phyloP scores from a whole-genome alignment of 2,113 vertebrate genomes.

The Sakesphorus luctuosus region DNA sequence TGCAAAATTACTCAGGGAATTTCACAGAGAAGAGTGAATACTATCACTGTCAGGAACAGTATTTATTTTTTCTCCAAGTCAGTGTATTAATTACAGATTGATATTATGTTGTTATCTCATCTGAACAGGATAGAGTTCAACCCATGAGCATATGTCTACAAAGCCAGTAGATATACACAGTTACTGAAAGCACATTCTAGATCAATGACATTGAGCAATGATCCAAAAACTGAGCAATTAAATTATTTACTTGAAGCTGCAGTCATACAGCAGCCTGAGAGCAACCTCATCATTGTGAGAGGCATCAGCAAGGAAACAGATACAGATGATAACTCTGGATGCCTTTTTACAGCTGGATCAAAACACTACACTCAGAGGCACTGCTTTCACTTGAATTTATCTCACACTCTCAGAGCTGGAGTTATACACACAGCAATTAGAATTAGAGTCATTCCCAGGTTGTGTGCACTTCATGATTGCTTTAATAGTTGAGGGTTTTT shows the following conservation, averaged over 20 bases:
- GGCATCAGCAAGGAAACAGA: conserved; percentile 43
- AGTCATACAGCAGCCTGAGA: background rate
- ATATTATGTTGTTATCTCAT: conserved; percentile 24
- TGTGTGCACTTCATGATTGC: background rate
- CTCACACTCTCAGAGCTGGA: background rate
- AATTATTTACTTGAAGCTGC: background rate
- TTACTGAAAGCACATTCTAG: background rate
- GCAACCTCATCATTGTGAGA: background rate
- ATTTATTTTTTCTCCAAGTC: background rate
- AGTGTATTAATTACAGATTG: background rate
- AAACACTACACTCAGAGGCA: background rate
- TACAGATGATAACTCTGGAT: background rate
- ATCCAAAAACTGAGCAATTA: conserved; percentile 30
- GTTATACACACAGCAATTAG: background rate
- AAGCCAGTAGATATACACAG: background rate
- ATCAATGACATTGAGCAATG: background rate
- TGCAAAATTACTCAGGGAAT: background rate
- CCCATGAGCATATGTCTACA: background rate
- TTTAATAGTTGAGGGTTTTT: background rate
- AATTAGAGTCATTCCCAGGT: background rate
- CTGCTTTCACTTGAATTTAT: background rate
- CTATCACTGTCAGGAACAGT: background rate
- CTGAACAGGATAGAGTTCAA: conserved; percentile 29
- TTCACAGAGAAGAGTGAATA: background rate
- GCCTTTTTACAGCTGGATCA: background rate